phyloP scores from a whole-genome alignment of 1,140 invertebrate genomes.

The Acyrthosiphon pisum region DNA sequence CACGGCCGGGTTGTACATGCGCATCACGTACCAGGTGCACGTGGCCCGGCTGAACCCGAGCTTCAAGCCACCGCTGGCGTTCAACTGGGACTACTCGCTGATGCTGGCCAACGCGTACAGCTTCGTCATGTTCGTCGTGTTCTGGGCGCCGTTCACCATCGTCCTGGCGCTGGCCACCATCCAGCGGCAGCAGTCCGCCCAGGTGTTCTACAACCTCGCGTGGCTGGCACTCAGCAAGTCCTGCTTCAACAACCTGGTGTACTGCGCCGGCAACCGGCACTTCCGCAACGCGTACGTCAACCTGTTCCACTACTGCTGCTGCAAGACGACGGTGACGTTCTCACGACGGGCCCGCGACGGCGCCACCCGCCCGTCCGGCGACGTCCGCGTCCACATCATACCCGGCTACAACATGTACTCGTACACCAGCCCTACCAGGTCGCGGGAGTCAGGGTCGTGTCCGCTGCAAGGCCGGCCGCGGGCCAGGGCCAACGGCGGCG shows the following conservation, averaged over 20 bases:
- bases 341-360: conserved; percentile 71
- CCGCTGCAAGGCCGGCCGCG: conserved; percentile 42
- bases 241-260: conserved; percentile 73
- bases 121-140: conserved; percentile 70
- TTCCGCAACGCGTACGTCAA: conserved; percentile 79
- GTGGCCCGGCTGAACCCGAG: conserved; percentile 65
- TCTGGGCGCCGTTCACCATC: conserved; percentile 75
- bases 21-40: conserved; percentile 61
- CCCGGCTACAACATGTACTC: conserved; percentile 76
- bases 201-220: conserved; percentile 70
- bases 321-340: conserved; percentile 79
- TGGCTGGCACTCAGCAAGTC: conserved; percentile 76
- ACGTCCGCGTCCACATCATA: conserved; percentile 80
- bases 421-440: conserved; percentile 69
- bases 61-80: conserved; percentile 72
- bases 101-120: conserved; percentile 72
- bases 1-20: conserved; percentile 62
- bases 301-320: conserved; percentile 83
- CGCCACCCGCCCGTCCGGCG: conserved; percentile 67
- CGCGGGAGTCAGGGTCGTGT: conserved; percentile 53
- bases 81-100: conserved; percentile 71
- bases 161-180: conserved; percentile 67
- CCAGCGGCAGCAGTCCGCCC: conserved; percentile 65
- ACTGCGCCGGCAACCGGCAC: conserved; percentile 71
- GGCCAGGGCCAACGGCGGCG: conserved; percentile 58